Evolutionary conservation across 2,888 invertebrate genomes (phyloP), one percentile per base, ranked within the genome.

Genomic region (Lamellibrachia satsuma): DNA sequence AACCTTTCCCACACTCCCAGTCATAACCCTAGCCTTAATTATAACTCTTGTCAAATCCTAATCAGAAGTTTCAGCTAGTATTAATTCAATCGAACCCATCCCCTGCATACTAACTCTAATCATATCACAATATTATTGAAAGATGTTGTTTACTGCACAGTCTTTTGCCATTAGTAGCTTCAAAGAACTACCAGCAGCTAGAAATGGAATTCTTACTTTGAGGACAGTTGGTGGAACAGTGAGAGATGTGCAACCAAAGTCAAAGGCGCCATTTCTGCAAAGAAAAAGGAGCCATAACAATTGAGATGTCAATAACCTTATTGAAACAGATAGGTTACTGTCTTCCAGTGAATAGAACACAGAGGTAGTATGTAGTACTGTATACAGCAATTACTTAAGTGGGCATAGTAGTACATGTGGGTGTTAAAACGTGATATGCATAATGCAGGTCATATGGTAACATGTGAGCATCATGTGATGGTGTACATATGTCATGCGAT

Each of bases 221-320:
- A 96, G 94, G 1, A 95, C 92, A 7, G 94, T 93, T 9, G 95
- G 95, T 27, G 96, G 93, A 7, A 96, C 97, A 93, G 97, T 97
- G 55, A 99, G 97, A 90, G 98, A 98, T 92, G 98, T 98, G 94
- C 96, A 96, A 51, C 96, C 97, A 95, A 97, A 96, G 93, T 96
- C 95, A 93, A 96, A 95, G 8, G 95, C 94, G 7, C 96, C 96
- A 90, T 96, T 96, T 94, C 96, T 96, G 94, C 90, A 95, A 95
- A 52, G 52, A 75, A 22, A 75, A 15, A 22, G 75, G 8, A 57
- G 8, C 57, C 15, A 15, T 57, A 57, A 8, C 57, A 57, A 57
- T 15, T 15, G 60, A 60, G 8, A 60, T 9, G 60, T 15, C 60
- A 11, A 75, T 60, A 60, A 11, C 9, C 11, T 60, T 15, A 60